A percentile compares a stretch with the other conserved stretches of the same genome.
Conservation (phyloP, 2,797 vertebrate species). For the Glossophaga mutica region DNA sequence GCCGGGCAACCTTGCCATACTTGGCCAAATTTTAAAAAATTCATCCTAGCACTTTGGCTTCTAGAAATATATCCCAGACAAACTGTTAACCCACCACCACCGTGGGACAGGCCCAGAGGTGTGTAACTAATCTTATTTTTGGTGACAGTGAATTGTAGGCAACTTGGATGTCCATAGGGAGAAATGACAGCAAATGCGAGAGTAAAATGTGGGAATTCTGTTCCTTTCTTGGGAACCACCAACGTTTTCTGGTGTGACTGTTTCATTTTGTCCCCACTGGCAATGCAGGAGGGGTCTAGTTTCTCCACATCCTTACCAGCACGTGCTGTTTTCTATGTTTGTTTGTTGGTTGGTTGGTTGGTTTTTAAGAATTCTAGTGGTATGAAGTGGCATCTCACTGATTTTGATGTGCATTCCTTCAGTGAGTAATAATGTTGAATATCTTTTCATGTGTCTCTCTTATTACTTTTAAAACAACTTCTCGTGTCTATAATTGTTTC, state of each 20-base stretch:
- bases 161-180: not conserved
- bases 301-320: not conserved
- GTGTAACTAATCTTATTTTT: not conserved
- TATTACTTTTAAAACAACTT: not conserved
- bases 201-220: not conserved
- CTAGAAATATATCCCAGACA: not conserved
- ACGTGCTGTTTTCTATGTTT: not conserved
- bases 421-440: not conserved
- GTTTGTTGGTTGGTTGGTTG: not conserved
- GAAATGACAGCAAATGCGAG: not conserved
- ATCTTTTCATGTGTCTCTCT: not conserved
- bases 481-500: not conserved
- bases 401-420: not conserved
- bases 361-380: not conserved
- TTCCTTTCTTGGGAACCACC: not conserved
- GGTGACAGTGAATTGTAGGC: not conserved
- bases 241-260: not conserved
- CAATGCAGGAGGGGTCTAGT: not conserved
- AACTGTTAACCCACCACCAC: not conserved
- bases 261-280: not conserved
- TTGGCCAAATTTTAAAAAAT: not conserved
- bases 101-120: not conserved
- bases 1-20: not conserved
- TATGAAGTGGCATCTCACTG: not conserved
- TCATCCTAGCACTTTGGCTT: not conserved